Percentiles rank a stretch among this genome's conserved stretches.
phyloP scores from a whole-genome alignment of 2,113 vertebrate genomes.

The Nesoenas mayeri region DNA sequence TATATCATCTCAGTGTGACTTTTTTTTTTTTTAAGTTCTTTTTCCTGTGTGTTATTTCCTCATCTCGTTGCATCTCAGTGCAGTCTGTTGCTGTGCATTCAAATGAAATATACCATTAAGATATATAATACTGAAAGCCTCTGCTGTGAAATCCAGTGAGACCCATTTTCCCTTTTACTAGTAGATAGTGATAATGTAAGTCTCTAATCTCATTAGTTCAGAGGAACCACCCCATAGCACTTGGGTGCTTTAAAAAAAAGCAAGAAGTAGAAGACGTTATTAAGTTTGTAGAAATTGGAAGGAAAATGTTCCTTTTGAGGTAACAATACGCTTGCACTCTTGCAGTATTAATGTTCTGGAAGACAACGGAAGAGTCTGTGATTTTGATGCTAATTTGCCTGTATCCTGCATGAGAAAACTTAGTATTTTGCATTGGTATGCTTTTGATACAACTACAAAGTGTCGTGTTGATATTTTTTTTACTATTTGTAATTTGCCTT shows the following conservation, averaged over 20 bases:
- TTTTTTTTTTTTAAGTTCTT: not conserved
- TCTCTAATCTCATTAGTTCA: constrained; percentile 46
- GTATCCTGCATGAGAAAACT: not conserved
- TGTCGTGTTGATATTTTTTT: not conserved
- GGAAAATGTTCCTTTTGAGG: constrained; percentile 20
- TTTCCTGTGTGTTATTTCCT: constrained; percentile 1
- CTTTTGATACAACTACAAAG: not conserved
- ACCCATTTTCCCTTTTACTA: constrained; percentile 26
- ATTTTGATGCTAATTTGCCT: not conserved
- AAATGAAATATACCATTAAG: not conserved
- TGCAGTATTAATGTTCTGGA: not conserved
- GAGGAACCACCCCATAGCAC: not conserved
- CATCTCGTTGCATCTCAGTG: not conserved
- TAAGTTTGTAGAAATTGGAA: constrained; percentile 5
- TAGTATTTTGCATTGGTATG: not conserved
- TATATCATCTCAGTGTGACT: not conserved
- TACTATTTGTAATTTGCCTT: not conserved
- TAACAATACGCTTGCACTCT: not conserved
- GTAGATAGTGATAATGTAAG: not conserved
- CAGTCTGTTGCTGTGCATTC: not conserved
- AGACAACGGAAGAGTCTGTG: not conserved
- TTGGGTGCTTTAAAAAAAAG: constrained; percentile 24
- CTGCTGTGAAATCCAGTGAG: constrained; percentile 1
- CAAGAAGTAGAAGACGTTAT: not conserved
- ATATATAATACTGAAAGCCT: not conserved